A percentile compares a stretch with the other conserved stretches of the same genome.
These are phyloP conservation scores for Drosophila erecta DNA, from an alignment of 1,140 invertebrate genomes.

Conservation along the genomic window DNA sequence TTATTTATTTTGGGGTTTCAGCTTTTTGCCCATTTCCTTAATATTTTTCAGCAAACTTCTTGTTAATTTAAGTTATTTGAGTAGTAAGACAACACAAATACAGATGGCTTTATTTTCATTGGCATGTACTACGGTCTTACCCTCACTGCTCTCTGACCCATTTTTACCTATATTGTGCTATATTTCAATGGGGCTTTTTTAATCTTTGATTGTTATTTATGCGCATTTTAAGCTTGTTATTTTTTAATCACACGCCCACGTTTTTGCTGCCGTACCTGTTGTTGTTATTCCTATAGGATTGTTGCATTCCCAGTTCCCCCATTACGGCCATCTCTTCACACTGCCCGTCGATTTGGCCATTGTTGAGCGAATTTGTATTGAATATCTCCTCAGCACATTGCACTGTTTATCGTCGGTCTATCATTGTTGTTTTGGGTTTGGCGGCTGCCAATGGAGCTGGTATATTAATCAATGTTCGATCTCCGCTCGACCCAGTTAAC, in stretches of 20 bases:
- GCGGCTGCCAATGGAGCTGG: conserved; percentile 21
- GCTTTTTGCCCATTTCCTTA: background rate
- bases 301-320: conserved; percentile 15
- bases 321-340: background rate
- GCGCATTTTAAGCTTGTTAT: conserved; percentile 78
- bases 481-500: conserved; percentile 67
- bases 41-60: background rate
- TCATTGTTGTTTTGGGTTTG: conserved; percentile 34
- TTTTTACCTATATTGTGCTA: conserved; percentile 8
- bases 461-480: conserved; percentile 67
- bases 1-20: background rate
- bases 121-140: background rate
- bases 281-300: conserved; percentile 9
- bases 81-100: background rate
- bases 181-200: conserved; percentile 16
- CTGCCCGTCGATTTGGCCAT: conserved; percentile 30
- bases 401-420: conserved; percentile 38
- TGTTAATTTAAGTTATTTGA: conserved; percentile 3
- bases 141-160: conserved; percentile 9
- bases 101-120: background rate
- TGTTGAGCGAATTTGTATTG: conserved; percentile 71
- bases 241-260: conserved; percentile 76
- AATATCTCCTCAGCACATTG: conserved; percentile 64
- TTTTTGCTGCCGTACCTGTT: conserved; percentile 31
- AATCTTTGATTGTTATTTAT: conserved; percentile 60